Evolutionary conservation across 2,797 vertebrate genomes (phyloP).

Genomic region (Neoniphon sammara): DNA sequence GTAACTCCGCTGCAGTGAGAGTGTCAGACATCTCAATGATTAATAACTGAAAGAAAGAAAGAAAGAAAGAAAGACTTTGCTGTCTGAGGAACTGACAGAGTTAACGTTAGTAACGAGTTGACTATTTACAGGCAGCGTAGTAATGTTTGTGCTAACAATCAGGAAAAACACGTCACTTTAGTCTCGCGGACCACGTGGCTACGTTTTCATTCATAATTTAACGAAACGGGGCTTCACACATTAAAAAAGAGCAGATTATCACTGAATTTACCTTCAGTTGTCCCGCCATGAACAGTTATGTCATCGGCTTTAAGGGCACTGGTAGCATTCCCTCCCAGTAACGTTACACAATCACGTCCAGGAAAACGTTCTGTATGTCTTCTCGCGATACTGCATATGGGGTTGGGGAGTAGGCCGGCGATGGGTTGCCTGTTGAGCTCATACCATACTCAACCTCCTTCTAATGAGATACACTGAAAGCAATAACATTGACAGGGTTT

Average conservation of each 20-base stretch:
- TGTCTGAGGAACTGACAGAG: background rate
- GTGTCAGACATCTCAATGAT: background rate
- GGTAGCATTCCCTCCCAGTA: conserved; percentile 35
- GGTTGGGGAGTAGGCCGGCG: no score
- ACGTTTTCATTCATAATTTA: no score
- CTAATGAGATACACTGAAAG: no score
- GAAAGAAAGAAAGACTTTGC: background rate
- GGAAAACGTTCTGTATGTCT: conserved; percentile 23
- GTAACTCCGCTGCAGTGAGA: no score
- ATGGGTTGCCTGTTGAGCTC: no score
- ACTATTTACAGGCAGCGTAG: no score
- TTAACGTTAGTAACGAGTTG: background rate
- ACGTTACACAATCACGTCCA: conserved; percentile 54
- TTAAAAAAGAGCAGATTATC: background rate
- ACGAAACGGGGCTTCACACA: background rate
- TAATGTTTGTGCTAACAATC: no score
- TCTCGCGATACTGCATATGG: conserved; percentile 70
- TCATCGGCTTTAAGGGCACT: conserved; percentile 42
- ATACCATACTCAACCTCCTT: no score
- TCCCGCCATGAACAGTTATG: conserved; percentile 74
- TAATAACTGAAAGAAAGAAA: background rate
- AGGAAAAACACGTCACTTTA: no score
- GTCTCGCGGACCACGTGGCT: no score
- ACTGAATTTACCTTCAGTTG: conserved; percentile 79
- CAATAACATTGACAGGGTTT: no score